Conservation (phyloP, 2,113 vertebrate species). For the Nycticryphes semicollaris region DNA sequence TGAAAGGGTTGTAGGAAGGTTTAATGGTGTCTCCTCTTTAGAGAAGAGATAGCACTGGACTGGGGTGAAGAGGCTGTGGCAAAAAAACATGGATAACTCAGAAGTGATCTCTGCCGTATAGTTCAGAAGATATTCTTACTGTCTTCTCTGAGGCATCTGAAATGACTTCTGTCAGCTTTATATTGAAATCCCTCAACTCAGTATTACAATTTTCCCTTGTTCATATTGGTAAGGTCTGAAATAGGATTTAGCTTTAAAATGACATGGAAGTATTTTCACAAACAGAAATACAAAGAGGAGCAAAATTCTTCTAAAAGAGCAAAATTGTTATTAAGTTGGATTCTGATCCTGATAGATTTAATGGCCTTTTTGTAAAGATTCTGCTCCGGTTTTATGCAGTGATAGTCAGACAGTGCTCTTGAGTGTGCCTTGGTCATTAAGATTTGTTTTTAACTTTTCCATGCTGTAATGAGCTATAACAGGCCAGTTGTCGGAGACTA, state of each 20-base stretch:
- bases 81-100: background rate
- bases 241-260: background rate
- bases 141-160: background rate
- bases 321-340: background rate
- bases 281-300: background rate
- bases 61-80: background rate
- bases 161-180: background rate
- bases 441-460: slow-evolving; percentile 11
- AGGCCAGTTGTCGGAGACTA: slow-evolving; percentile 4
- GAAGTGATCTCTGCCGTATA: background rate
- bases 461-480: slow-evolving; percentile 4
- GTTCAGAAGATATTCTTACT: background rate
- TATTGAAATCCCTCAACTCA: background rate
- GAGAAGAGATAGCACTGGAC: background rate
- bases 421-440: slow-evolving; percentile 51
- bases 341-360: background rate
- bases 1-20: background rate
- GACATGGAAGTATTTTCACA: background rate
- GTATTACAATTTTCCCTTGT: background rate
- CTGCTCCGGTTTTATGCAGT: background rate
- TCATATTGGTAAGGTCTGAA: background rate
- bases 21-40: background rate
- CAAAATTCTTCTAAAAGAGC: background rate
- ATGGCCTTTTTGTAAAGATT: background rate
- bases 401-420: slow-evolving; percentile 17